Conservation (phyloP, 23 tunicate species). For the Clavelina lepadiformis region DNA sequence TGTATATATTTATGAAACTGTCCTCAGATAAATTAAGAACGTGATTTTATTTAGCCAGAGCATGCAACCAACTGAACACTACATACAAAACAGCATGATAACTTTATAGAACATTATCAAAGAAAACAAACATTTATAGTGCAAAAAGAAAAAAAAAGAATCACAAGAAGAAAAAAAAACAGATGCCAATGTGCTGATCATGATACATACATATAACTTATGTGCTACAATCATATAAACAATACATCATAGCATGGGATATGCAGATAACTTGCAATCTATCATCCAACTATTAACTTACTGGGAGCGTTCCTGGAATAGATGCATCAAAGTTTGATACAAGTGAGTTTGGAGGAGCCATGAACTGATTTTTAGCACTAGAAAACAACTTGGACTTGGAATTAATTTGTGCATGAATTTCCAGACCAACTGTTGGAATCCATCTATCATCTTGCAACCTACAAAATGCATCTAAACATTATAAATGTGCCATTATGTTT, state of each 20-base stretch:
- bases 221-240: neutral
- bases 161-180: neutral
- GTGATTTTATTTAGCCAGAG: no score
- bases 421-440: constrained; percentile 77
- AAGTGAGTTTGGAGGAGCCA: constrained; percentile 66
- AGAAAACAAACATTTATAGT: no score
- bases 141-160: no score
- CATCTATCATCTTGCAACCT: constrained; percentile 7
- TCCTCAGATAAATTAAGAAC: no score
- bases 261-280: no score
- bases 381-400: constrained; percentile 72
- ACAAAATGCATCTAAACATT: neutral
- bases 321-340: constrained; percentile 89
- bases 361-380: constrained; percentile 49
- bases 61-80: no score
- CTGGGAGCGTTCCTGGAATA: constrained; percentile 87
- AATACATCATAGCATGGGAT: no score
- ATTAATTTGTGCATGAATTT: constrained; percentile 86
- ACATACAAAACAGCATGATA: no score
- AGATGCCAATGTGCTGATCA: neutral
- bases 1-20: no score
- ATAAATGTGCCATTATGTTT: no score
- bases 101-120: no score
- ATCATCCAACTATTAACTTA: no score
- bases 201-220: neutral